Conservation (phyloP, 1,140 invertebrate genomes). For the Solenopsis invicta region DNA sequence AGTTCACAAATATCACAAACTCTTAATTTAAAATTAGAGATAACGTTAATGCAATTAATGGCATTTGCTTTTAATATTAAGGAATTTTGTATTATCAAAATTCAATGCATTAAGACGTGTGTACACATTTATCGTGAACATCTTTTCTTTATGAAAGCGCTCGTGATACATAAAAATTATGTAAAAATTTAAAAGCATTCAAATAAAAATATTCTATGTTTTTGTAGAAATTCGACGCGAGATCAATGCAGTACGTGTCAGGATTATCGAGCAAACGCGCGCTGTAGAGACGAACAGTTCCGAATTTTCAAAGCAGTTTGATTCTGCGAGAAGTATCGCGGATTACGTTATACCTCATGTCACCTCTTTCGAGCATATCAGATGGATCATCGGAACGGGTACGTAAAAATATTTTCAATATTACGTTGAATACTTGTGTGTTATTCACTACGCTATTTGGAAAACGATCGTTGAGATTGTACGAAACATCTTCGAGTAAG, state of each 20-base stretch:
- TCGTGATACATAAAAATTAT: not conserved
- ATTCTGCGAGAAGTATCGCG: conserved; percentile 78
- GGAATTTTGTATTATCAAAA: not conserved
- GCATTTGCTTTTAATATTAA: not conserved
- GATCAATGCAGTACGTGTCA: conserved; percentile 81
- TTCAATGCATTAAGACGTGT: not conserved
- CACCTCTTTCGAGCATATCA: conserved; percentile 80
- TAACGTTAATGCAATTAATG: not conserved
- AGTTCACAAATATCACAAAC: not conserved
- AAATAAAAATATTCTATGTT: conserved; percentile 37
- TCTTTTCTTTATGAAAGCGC: not conserved
- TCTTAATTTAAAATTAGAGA: not conserved
- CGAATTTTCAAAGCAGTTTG: conserved; percentile 83
- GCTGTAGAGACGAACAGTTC: conserved; percentile 81
- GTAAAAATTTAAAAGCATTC: conserved; percentile 13
- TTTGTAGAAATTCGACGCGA: conserved; percentile 83
- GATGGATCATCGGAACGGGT: conserved; percentile 85
- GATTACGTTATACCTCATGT: conserved; percentile 81
- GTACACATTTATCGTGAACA: conserved; percentile 14
- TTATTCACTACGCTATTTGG: conserved; percentile 26
- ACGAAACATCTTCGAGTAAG: not conserved
- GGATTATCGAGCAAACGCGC: conserved; percentile 83
- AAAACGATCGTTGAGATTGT: not conserved
- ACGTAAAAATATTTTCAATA: conserved; percentile 59
- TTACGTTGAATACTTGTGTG: conserved; percentile 41